Conservation (phyloP, 2,113 vertebrate species). For the Syngnathus scovelli region DNA sequence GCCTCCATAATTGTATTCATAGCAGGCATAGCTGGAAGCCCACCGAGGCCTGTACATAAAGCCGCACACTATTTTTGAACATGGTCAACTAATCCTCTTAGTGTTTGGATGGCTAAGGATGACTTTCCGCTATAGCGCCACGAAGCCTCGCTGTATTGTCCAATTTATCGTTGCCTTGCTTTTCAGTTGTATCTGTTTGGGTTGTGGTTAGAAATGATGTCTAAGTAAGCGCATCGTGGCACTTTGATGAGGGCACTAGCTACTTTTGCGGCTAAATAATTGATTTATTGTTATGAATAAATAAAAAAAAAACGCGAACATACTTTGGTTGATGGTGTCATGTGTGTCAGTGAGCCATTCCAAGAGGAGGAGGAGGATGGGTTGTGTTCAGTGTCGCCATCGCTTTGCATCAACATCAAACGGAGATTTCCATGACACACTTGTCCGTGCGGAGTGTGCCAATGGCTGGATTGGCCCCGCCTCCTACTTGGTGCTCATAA, state of each 20-base stretch:
- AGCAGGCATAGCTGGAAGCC: conserved; percentile 31
- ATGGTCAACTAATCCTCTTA: conserved; percentile 56
- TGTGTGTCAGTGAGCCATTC: conserved; percentile 34
- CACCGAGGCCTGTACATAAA: conserved; percentile 33
- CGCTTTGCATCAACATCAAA: conserved; percentile 58
- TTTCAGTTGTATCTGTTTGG: not conserved
- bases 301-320: conserved; percentile 30
- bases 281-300: conserved; percentile 58
- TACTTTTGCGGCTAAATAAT: conserved; percentile 53
- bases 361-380: conserved; percentile 29
- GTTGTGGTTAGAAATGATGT: conserved; percentile 12
- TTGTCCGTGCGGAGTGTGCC: conserved; percentile 27
- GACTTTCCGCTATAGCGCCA: conserved; percentile 23
- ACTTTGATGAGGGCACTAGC: conserved; percentile 20
- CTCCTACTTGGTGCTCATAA: conserved; percentile 22
- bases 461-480: conserved; percentile 22
- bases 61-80: conserved; percentile 48
- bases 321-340: conserved; percentile 41
- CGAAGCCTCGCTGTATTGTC: conserved; percentile 8
- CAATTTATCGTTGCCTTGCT: conserved; percentile 8
- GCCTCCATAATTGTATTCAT: conserved; percentile 25
- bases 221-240: conserved; percentile 20
- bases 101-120: conserved; percentile 30
- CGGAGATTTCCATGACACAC: conserved; percentile 27
- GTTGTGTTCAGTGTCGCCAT: conserved; percentile 54